Base-by-base conservation (phyloP, 2,888 invertebrate genomes). In the Salpingus planirostris region DNA sequence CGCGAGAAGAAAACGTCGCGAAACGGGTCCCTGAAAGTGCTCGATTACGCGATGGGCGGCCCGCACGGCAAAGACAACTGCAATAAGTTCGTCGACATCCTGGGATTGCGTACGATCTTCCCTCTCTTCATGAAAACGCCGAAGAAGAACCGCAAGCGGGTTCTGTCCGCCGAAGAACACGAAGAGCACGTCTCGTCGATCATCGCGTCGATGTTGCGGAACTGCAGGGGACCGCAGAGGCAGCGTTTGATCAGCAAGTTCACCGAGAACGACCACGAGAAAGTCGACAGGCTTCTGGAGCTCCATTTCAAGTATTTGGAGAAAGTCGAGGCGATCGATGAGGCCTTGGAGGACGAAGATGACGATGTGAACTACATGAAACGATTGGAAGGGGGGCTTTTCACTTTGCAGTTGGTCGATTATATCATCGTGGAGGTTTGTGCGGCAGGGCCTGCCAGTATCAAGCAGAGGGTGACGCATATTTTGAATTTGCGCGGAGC, bases 121-220 rank as follows among this genome's bases (percentile, higher is more conserved):
- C 98, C 98, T 1, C 69, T 99, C 1, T 98, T 97, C 59, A 97
- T 99, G 97, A 93, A 96, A 67, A 97, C 97, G 0, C 98, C 98
- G 1, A 87, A 87, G 52, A 79, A 84, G 51, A 78, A 78, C 50
- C 71, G 83, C 38, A 83, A 82, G 56, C 78, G 47, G 35, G 71
- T 89, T 26, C 66, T 90, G 6, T 83, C 86, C 3, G 73, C 83
- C 1, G 89, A 91, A 56, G 90, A 93, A 57, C 87, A 93, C 51
- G 95, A 95, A 74, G 91, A 97, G 67, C 91, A 95, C 64, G 91
- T 93, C 1, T 76, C 87, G 11, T 92, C 93, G 0, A 89, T 96
- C 38, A 87, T 97, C 52, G 80, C 90, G 1, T 90, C 90, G 18
- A 86, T 97, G 81, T 65, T 97, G 43, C 77, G 89, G 39, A 93